Evolutionary conservation across 1,140 invertebrate genomes (phyloP).

Genomic region (Adoxophyes honmai): DNA sequence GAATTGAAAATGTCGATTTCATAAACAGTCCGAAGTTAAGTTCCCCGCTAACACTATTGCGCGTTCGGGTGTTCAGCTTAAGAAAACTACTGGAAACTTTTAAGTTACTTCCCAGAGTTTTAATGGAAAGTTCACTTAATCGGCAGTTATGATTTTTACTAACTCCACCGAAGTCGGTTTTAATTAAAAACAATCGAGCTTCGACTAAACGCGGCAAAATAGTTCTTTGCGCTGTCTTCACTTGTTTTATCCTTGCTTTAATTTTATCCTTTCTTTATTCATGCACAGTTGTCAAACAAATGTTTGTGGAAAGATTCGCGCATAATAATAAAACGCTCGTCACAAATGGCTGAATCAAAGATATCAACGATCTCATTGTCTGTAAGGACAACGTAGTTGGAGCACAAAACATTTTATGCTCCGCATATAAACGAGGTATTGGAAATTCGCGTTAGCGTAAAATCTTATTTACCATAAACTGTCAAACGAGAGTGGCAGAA

Average conservation of each 20-base stretch:
- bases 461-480: conserved; percentile 72
- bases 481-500: conserved; percentile 58
- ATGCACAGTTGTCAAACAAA: neutral
- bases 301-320: neutral
- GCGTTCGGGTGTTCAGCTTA: neutral
- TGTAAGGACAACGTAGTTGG: conserved; percentile 47
- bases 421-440: conserved; percentile 28
- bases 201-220: too few relatives aligned
- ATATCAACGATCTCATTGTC: conserved; percentile 43
- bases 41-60: neutral
- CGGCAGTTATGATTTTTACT: neutral
- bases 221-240: too few relatives aligned
- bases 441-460: conserved; percentile 51
- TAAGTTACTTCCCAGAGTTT: neutral
- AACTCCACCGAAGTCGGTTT: too few relatives aligned
- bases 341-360: neutral
- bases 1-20: conserved; percentile 26
- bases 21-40: conserved; percentile 28
- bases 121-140: neutral
- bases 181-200: too few relatives aligned
- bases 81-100: neutral
- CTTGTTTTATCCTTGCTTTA: too few relatives aligned
- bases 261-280: too few relatives aligned
- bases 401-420: conserved; percentile 26
- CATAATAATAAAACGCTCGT: neutral